phyloP scores from a whole-genome alignment of 2,797 vertebrate genomes.

The Merluccius polli region DNA sequence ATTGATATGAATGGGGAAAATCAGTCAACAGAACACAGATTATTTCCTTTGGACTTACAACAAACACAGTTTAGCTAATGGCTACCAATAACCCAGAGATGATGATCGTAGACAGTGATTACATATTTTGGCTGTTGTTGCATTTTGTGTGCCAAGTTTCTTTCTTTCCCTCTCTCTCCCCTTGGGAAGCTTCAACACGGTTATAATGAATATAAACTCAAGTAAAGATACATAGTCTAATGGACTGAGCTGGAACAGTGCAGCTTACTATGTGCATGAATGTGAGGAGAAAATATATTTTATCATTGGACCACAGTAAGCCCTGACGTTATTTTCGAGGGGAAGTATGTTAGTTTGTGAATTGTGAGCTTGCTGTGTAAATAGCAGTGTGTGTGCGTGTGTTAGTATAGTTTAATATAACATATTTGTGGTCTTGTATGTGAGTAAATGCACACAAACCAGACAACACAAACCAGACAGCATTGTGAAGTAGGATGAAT shows the following conservation, averaged over 20 bases:
- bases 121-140: constrained; percentile 16
- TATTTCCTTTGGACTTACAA: constrained; percentile 39
- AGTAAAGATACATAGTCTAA: background rate
- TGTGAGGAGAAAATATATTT: background rate
- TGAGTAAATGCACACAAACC: too few species aligned
- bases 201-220: background rate
- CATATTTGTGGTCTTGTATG: background rate
- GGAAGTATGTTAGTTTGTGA: background rate
- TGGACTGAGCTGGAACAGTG: background rate
- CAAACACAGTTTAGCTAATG: constrained; percentile 32
- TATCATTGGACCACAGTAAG: background rate
- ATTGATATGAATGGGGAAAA: constrained; percentile 8
- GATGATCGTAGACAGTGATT: constrained; percentile 31
- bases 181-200: background rate
- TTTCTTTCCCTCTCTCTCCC: background rate
- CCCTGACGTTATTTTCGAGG: background rate
- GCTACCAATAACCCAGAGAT: constrained; percentile 34
- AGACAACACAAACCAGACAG: too few species aligned
- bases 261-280: background rate
- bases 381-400: background rate
- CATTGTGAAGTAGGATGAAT: too few species aligned
- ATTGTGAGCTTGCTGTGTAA: background rate
- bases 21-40: constrained; percentile 26
- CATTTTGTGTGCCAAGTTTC: background rate
- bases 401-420: background rate